phyloP scores from a whole-genome alignment of 2,888 invertebrate genomes.

The Noctua janthe region DNA sequence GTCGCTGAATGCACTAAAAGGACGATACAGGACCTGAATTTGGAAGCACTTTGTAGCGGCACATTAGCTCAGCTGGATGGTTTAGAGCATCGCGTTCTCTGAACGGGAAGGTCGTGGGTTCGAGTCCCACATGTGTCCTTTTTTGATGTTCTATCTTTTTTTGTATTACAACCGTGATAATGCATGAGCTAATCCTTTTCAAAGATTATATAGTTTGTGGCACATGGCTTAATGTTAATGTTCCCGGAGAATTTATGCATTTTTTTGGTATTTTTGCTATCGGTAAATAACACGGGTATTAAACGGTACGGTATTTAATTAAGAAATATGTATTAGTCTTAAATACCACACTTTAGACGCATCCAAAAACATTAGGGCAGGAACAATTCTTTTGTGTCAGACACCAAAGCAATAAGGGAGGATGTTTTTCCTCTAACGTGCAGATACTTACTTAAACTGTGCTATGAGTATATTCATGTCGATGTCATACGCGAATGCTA shows the following conservation, averaged over 20 bases:
- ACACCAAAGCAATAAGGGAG: background rate
- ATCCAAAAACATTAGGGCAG: background rate
- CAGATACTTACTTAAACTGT: background rate
- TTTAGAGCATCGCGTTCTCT: background rate
- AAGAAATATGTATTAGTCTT: too few relatives aligned
- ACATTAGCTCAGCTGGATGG: background rate
- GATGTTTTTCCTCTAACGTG: background rate
- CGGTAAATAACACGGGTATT: background rate
- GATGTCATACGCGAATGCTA: background rate
- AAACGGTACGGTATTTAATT: too few relatives aligned
- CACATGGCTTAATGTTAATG: background rate
- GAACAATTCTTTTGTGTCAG: background rate
- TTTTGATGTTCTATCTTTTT: background rate
- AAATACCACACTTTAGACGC: too few relatives aligned
- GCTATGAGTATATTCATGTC: background rate
- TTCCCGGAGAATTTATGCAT: background rate
- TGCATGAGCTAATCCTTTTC: background rate
- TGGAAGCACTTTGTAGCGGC: background rate
- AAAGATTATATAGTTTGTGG: too few relatives aligned
- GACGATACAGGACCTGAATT: background rate
- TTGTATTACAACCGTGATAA: background rate
- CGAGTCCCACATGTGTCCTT: slow-evolving; percentile 43
- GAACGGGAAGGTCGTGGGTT: slow-evolving; percentile 23
- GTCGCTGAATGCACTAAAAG: background rate
- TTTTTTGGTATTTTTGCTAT: background rate